phyloP scores from a whole-genome alignment of 2,888 invertebrate species.

The Rapana venosa region DNA sequence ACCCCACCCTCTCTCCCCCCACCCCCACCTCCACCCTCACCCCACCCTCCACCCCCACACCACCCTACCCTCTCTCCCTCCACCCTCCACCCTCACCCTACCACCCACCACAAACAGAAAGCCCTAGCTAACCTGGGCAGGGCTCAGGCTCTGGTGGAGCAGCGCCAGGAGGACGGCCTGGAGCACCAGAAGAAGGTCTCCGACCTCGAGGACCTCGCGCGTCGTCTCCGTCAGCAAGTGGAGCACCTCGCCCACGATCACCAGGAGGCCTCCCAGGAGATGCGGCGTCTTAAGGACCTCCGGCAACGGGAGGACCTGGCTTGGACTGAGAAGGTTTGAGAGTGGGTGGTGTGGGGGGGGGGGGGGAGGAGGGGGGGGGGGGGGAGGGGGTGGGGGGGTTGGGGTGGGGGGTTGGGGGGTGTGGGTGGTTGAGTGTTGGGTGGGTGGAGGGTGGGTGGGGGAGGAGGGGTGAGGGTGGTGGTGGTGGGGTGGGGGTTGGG shows the following conservation, averaged over 20 bases:
- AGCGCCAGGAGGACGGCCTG: not conserved
- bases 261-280: not conserved
- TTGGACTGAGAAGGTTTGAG: conserved; percentile 21
- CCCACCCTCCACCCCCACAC: not conserved
- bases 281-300: not conserved
- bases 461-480: too few relatives aligned
- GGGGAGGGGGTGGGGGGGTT: too few relatives aligned
- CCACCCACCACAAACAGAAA: not conserved
- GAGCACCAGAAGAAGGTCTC: not conserved
- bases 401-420: too few relatives aligned
- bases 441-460: too few relatives aligned
- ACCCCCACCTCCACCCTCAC: too few relatives aligned
- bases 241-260: not conserved
- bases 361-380: not conserved
- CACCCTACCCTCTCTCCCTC: too few relatives aligned
- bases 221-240: not conserved
- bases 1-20: too few relatives aligned
- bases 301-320: not conserved
- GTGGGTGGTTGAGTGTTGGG: too few relatives aligned
- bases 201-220: not conserved
- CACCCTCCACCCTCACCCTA: not conserved
- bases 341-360: not conserved
- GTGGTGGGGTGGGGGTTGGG: too few relatives aligned
- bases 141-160: not conserved
- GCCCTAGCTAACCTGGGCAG: conserved; percentile 9